Evolutionary conservation across 2,888 invertebrate genomes (phyloP).

Genomic region (Sepioteuthis lessoniana): DNA sequence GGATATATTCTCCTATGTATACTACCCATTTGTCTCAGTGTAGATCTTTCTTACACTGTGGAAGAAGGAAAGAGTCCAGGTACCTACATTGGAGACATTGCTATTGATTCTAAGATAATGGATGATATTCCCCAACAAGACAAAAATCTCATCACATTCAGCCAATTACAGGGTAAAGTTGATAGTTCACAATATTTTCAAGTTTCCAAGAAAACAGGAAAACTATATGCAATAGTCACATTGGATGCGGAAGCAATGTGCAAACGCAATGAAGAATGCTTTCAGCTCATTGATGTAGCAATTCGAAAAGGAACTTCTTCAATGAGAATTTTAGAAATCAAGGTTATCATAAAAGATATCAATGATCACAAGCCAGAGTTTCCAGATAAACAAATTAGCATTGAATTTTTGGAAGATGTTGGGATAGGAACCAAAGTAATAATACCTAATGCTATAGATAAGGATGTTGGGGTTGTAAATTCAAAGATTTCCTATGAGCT

Average conservation of each 20-base stretch:
- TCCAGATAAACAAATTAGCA: background rate
- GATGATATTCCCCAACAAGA: background rate
- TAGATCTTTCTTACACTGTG: background rate
- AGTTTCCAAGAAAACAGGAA: conserved; percentile 24
- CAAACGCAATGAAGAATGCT: background rate
- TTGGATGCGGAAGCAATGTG: conserved; percentile 42
- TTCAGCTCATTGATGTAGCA: background rate
- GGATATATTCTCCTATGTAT: background rate
- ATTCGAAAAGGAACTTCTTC: background rate
- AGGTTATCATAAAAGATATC: conserved; percentile 33
- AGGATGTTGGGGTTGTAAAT: background rate
- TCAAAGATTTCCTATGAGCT: conserved; percentile 3
- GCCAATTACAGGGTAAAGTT: background rate
- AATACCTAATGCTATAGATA: conserved; percentile 34
- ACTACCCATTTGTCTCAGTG: background rate
- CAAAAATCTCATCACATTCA: background rate
- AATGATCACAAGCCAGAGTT: conserved; percentile 42
- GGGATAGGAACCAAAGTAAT: background rate
- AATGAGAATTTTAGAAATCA: conserved; percentile 39
- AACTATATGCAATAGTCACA: background rate
- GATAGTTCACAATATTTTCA: background rate
- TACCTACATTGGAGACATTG: conserved; percentile 44
- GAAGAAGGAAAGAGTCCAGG: conserved; percentile 34
- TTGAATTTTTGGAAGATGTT: background rate
- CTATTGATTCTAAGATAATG: background rate